Base-by-base conservation (phyloP, 1,140 invertebrate species). In the Probaryconus sp. region DNA sequence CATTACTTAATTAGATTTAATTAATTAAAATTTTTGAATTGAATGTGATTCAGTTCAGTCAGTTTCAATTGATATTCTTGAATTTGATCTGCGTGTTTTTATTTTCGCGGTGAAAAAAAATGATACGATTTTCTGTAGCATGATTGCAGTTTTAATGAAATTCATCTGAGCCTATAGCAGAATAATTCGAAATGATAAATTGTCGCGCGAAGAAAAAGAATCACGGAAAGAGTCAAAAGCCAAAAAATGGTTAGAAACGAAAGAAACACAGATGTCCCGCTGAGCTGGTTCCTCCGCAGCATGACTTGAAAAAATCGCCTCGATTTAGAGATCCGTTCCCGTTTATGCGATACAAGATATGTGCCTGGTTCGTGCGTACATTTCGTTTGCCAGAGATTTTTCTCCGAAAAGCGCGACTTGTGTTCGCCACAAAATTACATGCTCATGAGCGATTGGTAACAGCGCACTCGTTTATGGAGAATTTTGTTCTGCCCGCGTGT, bases 371-470 rank as follows among this genome's bases (percentile, higher is more conserved):
- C 67, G 56, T 61, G 72, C 67, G 45, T 56, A 58, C 50, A 31
- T 50, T 64, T 43, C 38, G 53, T 53, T 60, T 9, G 58, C 11
- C 33, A 42, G 37, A 75, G 18, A 78, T 78, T 78, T 78, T 75
- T 71, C 72, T 75, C 67, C 72, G 68, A 78, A 71, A 71, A 78
- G 60, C 67, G 72, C 68, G 76, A 78, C 71, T 72, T 60, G 67
- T 78, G 72, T 75, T 69, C 72, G 45, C 56, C 63, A 60, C 50
- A 60, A 60, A 75, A 75, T 75, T 75, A 78, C 72, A 75, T 68
- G 71, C 63, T 78, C 56, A 58, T 78, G 76, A 78, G 72, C 76
- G 71, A 78, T 78, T 68, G 71, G 72, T 78, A 78, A 74, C 76
- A 75, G 42, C 58, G 47, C 53, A 64, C 71, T 78, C 67, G 61